A percentile compares a stretch with the other conserved stretches of the same genome.
Evolutionary conservation across 2,797 vertebrate genomes (phyloP).

Genomic region (Scomberomorus guttatus): DNA sequence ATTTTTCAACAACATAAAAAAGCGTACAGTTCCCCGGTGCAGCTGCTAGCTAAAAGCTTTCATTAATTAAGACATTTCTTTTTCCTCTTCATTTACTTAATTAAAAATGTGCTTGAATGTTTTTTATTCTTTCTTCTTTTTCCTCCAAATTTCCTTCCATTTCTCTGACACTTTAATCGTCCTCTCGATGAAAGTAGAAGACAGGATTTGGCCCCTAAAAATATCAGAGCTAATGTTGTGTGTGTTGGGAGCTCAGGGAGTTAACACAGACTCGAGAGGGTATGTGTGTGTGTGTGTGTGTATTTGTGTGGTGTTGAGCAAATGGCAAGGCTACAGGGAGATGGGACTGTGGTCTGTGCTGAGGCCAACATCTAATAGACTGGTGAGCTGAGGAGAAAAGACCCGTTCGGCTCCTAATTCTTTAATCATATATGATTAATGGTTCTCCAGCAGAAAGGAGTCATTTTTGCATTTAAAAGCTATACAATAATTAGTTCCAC

Average conservation of each 20-base stretch:
- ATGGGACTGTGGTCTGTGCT: constrained; percentile 15
- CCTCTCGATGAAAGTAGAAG: constrained; percentile 52
- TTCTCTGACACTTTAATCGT: constrained; percentile 66
- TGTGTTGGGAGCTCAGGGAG: constrained; percentile 77
- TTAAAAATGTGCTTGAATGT: constrained; percentile 85
- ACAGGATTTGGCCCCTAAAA: constrained; percentile 68
- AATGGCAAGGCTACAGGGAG: too few relatives aligned
- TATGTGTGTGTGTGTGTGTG: constrained; percentile 32
- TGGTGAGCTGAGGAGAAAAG: constrained; percentile 56
- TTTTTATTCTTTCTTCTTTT: constrained; percentile 78
- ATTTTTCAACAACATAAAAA: constrained; percentile 69
- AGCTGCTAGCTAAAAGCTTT: constrained; percentile 86
- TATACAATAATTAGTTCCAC: constrained; percentile 87
- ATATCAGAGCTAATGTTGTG: constrained; percentile 63
- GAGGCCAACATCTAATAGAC: constrained; percentile 59
- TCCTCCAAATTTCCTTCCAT: constrained; percentile 84
- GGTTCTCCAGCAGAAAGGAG: constrained; percentile 67
- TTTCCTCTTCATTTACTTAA: constrained; percentile 84
- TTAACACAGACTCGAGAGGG: constrained; percentile 42
- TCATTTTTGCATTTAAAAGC: constrained; percentile 81
- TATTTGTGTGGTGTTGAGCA: constrained; percentile 14
- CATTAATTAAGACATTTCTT: constrained; percentile 85
- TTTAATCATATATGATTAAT: constrained; percentile 86
- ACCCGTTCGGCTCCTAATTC: constrained; percentile 74
- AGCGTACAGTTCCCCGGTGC: constrained; percentile 75